Percentiles rank a stretch among this genome's conserved stretches.
phyloP scores from a whole-genome alignment of 2,113 vertebrate species.

The Psilopogon haemacephalus region DNA sequence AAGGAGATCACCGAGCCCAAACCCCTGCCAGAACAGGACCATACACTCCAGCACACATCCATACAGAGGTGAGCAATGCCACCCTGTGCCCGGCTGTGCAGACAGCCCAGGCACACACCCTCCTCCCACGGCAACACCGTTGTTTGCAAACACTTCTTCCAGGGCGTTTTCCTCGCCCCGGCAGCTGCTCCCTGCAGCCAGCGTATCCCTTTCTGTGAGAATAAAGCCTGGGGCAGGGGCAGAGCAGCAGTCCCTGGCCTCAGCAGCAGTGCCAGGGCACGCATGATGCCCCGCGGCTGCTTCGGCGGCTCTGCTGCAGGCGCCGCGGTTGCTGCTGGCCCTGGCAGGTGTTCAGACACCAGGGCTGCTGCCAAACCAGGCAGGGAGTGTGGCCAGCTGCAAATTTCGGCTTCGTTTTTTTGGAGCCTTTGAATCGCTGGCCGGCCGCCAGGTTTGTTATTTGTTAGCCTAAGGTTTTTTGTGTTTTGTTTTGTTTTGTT shows the following conservation, averaged over 20 bases:
- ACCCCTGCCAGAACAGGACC: no score
- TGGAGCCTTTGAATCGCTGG: constrained; percentile 56
- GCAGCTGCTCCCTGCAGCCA: neutral
- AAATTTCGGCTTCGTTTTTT: constrained; percentile 12
- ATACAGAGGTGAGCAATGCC: neutral
- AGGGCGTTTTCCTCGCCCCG: neutral
- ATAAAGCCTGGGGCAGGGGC: neutral
- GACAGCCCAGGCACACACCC: accelerated
- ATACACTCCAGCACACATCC: no score
- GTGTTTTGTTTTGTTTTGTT: no score
- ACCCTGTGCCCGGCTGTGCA: accelerated
- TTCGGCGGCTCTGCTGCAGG: neutral
- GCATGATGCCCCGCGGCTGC: neutral
- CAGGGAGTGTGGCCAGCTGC: constrained; percentile 54
- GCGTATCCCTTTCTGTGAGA: neutral
- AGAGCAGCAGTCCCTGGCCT: neutral
- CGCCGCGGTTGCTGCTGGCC: neutral
- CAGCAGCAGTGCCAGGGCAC: neutral
- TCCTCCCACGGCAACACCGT: neutral
- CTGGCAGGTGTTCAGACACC: constrained; percentile 44
- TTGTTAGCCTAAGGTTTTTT: constrained; percentile 40
- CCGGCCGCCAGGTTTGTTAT: constrained; percentile 10
- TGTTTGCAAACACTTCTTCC: constrained; percentile 32
- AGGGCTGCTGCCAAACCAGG: neutral
- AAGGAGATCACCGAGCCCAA: no score